Percentiles rank a stretch among this genome's conserved stretches.
Conservation (phyloP, 2,113 vertebrate species). For the Onychorhynchus coronatus region DNA sequence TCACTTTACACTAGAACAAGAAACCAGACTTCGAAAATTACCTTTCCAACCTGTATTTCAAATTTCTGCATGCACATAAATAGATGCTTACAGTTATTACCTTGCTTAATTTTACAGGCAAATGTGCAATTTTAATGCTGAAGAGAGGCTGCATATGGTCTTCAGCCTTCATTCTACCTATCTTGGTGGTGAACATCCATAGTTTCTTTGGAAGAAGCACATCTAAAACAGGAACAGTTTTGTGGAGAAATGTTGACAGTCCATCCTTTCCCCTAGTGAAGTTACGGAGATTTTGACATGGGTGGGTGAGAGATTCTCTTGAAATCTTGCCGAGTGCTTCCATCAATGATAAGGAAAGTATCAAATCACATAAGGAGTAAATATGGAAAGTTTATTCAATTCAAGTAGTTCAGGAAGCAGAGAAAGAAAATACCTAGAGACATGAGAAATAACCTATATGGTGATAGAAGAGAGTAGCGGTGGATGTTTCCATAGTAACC, state of each 20-base stretch:
- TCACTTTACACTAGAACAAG: not conserved
- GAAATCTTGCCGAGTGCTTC: not conserved
- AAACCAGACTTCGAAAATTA: not conserved
- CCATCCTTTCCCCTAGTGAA: not conserved
- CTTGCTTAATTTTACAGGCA: not conserved
- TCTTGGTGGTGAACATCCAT: not conserved
- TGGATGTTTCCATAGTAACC: conserved; percentile 57
- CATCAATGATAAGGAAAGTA: not conserved
- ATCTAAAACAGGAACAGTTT: not conserved
- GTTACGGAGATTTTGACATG: not conserved
- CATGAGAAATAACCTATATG: conserved; percentile 21
- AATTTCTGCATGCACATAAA: not conserved
- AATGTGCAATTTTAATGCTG: not conserved
- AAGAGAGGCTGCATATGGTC: not conserved
- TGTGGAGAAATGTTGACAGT: not conserved
- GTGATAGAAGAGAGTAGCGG: not conserved
- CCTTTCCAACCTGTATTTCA: not conserved
- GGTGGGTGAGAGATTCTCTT: not conserved
- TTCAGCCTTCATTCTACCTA: not conserved
- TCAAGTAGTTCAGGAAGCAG: not conserved
- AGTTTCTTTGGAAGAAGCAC: not conserved
- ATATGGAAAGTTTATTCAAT: conserved; percentile 10
- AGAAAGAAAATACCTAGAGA: conserved; percentile 19
- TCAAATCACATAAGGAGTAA: not conserved
- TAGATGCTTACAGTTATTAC: not conserved